Evolutionary conservation across 2,113 vertebrate species (phyloP).

Genomic region (Heterochromis multidens): DNA sequence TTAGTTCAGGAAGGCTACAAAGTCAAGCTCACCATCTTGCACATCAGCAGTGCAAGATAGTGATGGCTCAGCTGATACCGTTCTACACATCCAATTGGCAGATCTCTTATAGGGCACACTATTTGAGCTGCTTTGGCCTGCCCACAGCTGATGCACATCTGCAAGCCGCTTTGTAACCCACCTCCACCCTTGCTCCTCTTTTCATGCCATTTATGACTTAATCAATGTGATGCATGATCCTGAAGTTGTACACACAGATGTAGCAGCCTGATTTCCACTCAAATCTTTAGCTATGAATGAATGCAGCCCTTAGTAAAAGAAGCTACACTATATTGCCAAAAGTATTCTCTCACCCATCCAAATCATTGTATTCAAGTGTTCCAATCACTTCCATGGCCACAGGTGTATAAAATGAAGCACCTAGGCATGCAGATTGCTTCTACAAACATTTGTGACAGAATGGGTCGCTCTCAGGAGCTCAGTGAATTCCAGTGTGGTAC

Average conservation of each 20-base stretch:
- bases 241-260: neutral
- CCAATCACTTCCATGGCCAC: too few species aligned
- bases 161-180: neutral
- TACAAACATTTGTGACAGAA: too few species aligned
- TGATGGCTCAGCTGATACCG: neutral
- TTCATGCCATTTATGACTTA: neutral
- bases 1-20: too few species aligned
- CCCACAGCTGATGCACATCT: neutral
- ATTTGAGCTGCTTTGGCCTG: neutral
- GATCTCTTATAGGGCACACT: neutral
- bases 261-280: neutral
- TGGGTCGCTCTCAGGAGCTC: too few species aligned
- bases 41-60: too few species aligned
- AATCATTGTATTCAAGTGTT: too few species aligned
- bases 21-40: too few species aligned
- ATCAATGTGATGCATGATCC: neutral
- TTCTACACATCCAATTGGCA: neutral
- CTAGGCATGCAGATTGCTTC: too few species aligned
- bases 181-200: neutral
- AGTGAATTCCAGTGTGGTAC: too few species aligned
- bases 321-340: too few species aligned
- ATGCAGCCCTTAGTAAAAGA: neutral
- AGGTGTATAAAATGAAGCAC: too few species aligned
- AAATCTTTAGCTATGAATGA: neutral
- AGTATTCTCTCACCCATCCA: too few species aligned